Evolutionary conservation across 2,113 vertebrate genomes (phyloP).

Genomic region (Nycticebus coucang): DNA sequence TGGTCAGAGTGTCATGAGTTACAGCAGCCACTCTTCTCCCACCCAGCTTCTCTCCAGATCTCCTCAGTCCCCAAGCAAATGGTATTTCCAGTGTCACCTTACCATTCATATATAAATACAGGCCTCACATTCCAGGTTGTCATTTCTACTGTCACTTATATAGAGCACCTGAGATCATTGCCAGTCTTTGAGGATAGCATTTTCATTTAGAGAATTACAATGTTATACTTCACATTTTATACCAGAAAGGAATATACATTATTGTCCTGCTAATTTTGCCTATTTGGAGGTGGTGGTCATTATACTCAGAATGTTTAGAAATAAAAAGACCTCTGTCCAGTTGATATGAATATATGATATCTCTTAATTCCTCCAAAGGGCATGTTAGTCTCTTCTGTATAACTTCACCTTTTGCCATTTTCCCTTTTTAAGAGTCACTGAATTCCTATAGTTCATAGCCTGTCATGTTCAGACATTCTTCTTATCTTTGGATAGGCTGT

Average conservation of each 20-base stretch:
- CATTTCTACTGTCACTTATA: neutral
- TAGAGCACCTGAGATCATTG: neutral
- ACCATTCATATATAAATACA: neutral
- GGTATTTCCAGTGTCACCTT: neutral
- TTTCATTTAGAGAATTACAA: conserved; percentile 31
- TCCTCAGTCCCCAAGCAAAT: neutral
- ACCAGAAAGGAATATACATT: neutral
- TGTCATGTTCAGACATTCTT: neutral
- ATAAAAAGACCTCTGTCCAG: neutral
- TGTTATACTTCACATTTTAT: neutral
- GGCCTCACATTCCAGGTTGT: neutral
- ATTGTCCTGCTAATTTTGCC: neutral
- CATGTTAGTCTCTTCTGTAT: neutral
- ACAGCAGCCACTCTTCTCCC: neutral
- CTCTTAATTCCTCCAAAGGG: neutral
- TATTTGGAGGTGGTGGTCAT: neutral
- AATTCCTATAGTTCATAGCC: neutral
- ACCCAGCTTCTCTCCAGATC: fast-evolving
- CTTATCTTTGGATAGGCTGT: neutral
- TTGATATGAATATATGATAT: neutral
- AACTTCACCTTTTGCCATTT: conserved; percentile 10
- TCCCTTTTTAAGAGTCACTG: neutral
- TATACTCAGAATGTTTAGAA: neutral
- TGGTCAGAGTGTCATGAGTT: neutral
- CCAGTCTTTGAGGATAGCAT: neutral